Base-by-base conservation (phyloP, 2,888 invertebrate genomes). In the Syrphus vitripennis region DNA sequence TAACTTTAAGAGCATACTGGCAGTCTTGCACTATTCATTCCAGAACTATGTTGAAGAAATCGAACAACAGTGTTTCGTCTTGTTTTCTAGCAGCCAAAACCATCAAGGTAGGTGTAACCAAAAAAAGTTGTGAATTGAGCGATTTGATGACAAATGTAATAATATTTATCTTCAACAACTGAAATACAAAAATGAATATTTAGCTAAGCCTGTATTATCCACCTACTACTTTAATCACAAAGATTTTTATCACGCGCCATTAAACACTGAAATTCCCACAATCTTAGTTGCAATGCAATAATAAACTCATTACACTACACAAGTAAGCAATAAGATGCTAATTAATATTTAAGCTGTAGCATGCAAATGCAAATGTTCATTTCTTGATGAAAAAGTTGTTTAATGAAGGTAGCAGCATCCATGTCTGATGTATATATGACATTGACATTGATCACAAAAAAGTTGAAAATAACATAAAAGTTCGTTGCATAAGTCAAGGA, bases 401-500 rank as follows among this genome's bases (percentile, higher is more conserved):
- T 19, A 29, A 9, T 3, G 31, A 67, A 50, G 50, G 21, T 19
- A 19, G 29, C 65, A 48, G 29, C 45, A 65, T 48, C 31, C 29
- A 65, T 19, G 31, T 26, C 9, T 16, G 42, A 24, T 14, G 12
- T 63, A 40, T 40, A 16, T 7, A 29, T 65, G 65, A 31, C 48
- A 65, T 65, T 65, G 65, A 65, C 65, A 48, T 65, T 65, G 65
- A 65, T 65, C 21, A 48, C 48, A 65, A 19, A 21, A 48, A 14
- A 29, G 9, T 7, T 9, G 4, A 40, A 61, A 65, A 48, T 31
- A n/a, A n/a, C n/a, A n/a, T 65, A 7, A 42, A 26, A 26, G 14
- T 24, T 31, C 53, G 7, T 42, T 31, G 26, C 40, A 75, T 19
- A 55, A 65, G 63, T 67, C 80, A 80, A 67, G 80, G 74, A 29